phyloP scores from a whole-genome alignment of 2,113 vertebrate genomes.

The Ceratotherium simum region DNA sequence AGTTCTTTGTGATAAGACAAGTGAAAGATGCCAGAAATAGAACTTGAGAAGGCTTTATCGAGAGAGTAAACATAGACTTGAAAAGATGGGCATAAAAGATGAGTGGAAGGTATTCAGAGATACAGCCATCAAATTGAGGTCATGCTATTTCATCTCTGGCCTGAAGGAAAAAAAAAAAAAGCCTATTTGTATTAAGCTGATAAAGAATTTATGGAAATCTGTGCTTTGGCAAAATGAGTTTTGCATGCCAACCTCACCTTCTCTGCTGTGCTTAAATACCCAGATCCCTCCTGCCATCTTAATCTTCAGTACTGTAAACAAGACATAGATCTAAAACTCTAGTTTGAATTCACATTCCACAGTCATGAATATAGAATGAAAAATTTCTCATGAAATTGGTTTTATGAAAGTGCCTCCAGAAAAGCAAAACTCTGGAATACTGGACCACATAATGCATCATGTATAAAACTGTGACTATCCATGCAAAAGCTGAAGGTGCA shows the following conservation, averaged over 20 bases:
- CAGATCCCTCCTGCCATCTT: neutral
- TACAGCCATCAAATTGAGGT: neutral
- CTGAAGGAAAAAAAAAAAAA: no score
- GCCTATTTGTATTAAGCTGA: neutral
- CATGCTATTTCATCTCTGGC: no score
- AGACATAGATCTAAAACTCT: neutral
- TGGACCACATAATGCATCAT: neutral
- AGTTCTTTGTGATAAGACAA: neutral
- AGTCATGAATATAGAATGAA: neutral
- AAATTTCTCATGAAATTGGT: conserved; percentile 3
- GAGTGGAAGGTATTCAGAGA: neutral
- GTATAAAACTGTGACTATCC: neutral
- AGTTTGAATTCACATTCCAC: neutral
- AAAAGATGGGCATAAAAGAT: neutral
- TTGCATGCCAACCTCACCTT: neutral
- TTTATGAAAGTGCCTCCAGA: neutral
- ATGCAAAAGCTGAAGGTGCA: neutral
- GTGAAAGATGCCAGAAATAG: neutral
- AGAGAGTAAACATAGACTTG: neutral
- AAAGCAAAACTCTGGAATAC: neutral
- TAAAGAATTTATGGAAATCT: neutral
- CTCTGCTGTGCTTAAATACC: neutral
- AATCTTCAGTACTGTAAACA: neutral
- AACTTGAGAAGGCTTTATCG: neutral
- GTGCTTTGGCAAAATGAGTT: neutral